A percentile compares a stretch with the other conserved stretches of the same genome.
These are phyloP conservation scores for Bubalus kerabau DNA, from an alignment of 2,113 vertebrate genomes.

Conservation along the genomic window DNA sequence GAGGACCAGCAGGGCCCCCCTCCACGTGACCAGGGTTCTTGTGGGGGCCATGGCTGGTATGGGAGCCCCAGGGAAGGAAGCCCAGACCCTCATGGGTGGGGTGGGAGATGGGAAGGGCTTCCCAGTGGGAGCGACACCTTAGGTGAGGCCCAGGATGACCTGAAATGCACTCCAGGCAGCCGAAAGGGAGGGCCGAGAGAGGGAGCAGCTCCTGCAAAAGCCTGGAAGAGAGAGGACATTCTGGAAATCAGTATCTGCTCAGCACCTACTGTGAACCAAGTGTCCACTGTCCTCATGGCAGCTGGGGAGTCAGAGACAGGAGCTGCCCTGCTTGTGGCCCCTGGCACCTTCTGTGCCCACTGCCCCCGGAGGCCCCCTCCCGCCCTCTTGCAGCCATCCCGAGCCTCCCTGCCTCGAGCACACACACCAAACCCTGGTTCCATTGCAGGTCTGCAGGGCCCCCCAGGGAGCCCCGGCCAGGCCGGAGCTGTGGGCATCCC, in stretches of 20 bases:
- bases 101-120: background rate
- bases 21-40: background rate
- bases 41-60: rapidly evolving
- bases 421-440: background rate
- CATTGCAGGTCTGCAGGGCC: constrained; percentile 77
- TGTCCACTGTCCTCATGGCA: background rate
- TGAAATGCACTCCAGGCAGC: background rate
- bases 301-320: background rate
- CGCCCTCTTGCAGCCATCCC: background rate
- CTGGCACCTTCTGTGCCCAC: rapidly evolving
- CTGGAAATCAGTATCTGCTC: background rate
- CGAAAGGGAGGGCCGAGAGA: background rate
- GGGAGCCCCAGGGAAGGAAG: background rate
- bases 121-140: background rate
- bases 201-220: background rate
- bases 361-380: background rate
- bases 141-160: background rate
- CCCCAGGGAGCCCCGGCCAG: constrained; percentile 86
- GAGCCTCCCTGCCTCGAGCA: background rate
- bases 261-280: background rate
- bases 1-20: background rate
- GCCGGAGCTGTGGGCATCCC: constrained; percentile 76
- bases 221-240: background rate
- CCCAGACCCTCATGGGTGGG: background rate
- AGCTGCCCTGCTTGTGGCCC: background rate